Conservation (phyloP, 2,888 invertebrate species). For the Papilio demoleus region DNA sequence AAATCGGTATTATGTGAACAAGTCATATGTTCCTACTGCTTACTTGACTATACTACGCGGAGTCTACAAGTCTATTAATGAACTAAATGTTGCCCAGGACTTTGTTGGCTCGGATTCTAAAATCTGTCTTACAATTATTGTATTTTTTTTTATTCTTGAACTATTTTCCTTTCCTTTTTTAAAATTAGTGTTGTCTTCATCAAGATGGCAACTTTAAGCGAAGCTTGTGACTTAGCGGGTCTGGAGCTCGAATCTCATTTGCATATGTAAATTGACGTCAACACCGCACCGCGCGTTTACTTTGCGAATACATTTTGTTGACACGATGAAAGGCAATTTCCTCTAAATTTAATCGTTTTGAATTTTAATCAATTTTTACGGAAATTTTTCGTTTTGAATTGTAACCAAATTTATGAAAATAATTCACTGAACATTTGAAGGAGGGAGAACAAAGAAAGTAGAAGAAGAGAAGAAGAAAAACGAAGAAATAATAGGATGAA, state of each 20-base stretch:
- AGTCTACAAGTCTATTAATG: no score
- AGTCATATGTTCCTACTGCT: no score
- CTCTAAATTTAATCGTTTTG: constrained; percentile 4
- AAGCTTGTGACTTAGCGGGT: constrained; percentile 10
- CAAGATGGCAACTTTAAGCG: constrained; percentile 15
- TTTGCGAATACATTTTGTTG: constrained; percentile 22
- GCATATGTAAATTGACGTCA: constrained; percentile 29
- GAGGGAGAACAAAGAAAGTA: no score
- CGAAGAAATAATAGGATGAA: no score
- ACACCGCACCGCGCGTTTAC: constrained; percentile 2
- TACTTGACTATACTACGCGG: no score
- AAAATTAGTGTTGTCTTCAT: background rate
- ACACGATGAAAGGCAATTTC: constrained; percentile 18
- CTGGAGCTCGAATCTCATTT: constrained; percentile 16
- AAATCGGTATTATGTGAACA: no score
- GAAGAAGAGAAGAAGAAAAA: no score
- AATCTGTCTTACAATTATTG: no score
- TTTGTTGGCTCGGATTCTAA: no score
- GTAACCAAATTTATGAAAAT: no score
- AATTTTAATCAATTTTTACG: background rate
- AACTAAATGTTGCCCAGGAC: no score
- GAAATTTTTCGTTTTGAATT: background rate
- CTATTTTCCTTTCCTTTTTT: background rate
- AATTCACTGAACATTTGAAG: no score
- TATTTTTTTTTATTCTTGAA: background rate